Base-by-base conservation (phyloP, 2,113 vertebrate genomes). In the Tetrao urogallus region DNA sequence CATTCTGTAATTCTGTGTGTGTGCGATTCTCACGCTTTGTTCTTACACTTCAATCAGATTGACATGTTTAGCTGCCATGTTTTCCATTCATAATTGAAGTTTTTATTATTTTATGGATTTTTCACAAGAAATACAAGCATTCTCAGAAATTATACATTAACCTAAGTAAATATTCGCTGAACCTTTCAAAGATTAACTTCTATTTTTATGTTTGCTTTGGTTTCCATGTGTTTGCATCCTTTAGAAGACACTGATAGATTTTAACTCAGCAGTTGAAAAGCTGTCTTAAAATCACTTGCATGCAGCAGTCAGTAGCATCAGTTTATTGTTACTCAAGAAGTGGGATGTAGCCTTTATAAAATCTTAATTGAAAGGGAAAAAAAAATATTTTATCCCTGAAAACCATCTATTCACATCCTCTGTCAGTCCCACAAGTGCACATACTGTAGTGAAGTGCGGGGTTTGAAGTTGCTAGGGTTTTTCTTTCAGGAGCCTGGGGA, bases 181-280 rank as follows among this genome's bases (percentile, higher is more conserved):
- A 54, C 63, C 65, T 84, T 95, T 94, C 66, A 73, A 90, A 93
- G 40, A 86, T 93, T 88, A 95, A 90, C 79, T 91, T 92, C 22
- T 60, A 72, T 40, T 83, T 40, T 83, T 84, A 34, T 1, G 2
- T 95, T 91, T 93, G 32, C 86, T 90, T 93, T 73, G 30, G 20
- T 87, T 86, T 93, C 80, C 36, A 13, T 82, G 48, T 75, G 70
- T 89, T 80, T 4, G 1, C n/a, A 1, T 86, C 54, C 73, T 94
- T 63, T 65, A 85, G 70, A 73, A 92, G 93, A 40, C 63, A 89
- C 47, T 86, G 74, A 47, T 36, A 16, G 27, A 14, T 81, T 90
- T 75, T 85, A 82, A 61, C 36, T 76, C 43, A 15, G 47, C 93
- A 21, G 36, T 95, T 92, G 67, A 58, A 45, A 86, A 60, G 56